These are phyloP conservation scores for Cherax destructor DNA, from an alignment of 1,140 invertebrate species.

Conservation along the genomic window DNA sequence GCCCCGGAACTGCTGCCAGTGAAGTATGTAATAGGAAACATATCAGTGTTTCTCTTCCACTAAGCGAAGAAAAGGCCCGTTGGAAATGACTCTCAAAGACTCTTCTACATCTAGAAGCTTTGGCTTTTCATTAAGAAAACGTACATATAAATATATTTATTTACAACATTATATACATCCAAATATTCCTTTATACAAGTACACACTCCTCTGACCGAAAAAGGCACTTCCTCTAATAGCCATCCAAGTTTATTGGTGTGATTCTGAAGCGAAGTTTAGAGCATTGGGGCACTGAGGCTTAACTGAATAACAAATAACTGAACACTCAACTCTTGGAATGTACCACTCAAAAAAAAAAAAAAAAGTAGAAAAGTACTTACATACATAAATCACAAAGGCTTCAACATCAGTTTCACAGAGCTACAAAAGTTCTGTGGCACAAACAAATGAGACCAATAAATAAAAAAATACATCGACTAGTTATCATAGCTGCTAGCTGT, in stretches of 20 bases:
- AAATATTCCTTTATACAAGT: constrained; percentile 66
- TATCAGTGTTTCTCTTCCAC: constrained; percentile 67
- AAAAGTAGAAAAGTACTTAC: constrained; percentile 23
- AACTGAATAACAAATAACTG: constrained; percentile 29
- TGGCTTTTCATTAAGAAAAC: constrained; percentile 70
- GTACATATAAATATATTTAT: constrained; percentile 70
- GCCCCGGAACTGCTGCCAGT: constrained; percentile 52
- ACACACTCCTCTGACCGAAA: constrained; percentile 65
- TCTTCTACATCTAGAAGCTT: constrained; percentile 69
- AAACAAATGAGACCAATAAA: constrained; percentile 60
- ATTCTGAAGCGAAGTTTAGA: constrained; percentile 67
- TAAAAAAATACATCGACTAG: constrained; percentile 63
- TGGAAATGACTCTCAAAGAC: constrained; percentile 59
- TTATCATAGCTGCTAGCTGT: constrained; percentile 47
- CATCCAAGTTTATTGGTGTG: constrained; percentile 66
- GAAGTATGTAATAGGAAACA: constrained; percentile 48
- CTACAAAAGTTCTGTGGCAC: constrained; percentile 48
- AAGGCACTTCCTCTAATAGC: constrained; percentile 69
- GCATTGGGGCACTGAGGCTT: constrained; percentile 63
- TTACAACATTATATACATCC: constrained; percentile 67
- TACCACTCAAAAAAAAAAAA: constrained; percentile 43
- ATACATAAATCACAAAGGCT: constrained; percentile 45
- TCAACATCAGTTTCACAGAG: constrained; percentile 48
- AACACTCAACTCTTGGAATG: constrained; percentile 47
- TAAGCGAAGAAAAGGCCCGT: constrained; percentile 67